Evolutionary conservation across 1,140 invertebrate genomes (phyloP).

Genomic region (Hydropsyche tenuis): DNA sequence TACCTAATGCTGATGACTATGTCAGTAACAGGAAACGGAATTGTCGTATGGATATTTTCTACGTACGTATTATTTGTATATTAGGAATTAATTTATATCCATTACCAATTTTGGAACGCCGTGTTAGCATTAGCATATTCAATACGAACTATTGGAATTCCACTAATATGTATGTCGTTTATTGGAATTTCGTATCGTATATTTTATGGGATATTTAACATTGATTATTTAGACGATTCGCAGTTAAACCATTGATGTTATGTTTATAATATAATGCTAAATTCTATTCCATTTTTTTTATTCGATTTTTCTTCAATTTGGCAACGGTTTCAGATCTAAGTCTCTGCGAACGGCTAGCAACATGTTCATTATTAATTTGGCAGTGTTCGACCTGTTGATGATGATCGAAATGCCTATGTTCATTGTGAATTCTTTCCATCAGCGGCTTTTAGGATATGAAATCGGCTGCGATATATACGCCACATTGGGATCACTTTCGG

Average conservation of each 20-base stretch:
- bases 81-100: too few relatives aligned
- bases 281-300: neutral
- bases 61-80: slow-evolving; percentile 65
- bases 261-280: slow-evolving; percentile 22
- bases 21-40: slow-evolving; percentile 76
- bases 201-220: too few relatives aligned
- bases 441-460: slow-evolving; percentile 71
- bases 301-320: neutral
- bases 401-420: slow-evolving; percentile 77
- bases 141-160: too few relatives aligned
- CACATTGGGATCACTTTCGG: slow-evolving; percentile 70
- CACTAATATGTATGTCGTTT: too few relatives aligned
- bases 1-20: slow-evolving; percentile 73
- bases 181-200: too few relatives aligned
- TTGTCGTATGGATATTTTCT: slow-evolving; percentile 83
- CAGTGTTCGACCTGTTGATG: slow-evolving; percentile 78
- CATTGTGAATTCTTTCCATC: slow-evolving; percentile 71
- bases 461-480: slow-evolving; percentile 75
- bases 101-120: too few relatives aligned
- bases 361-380: slow-evolving; percentile 80
- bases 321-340: slow-evolving; percentile 66
- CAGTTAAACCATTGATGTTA: neutral
- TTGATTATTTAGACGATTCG: too few relatives aligned
- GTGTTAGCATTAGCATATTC: too few relatives aligned
- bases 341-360: slow-evolving; percentile 79